Evolutionary conservation across 2,888 invertebrate species (phyloP).

Genomic region (Oscheius onirici): DNA sequence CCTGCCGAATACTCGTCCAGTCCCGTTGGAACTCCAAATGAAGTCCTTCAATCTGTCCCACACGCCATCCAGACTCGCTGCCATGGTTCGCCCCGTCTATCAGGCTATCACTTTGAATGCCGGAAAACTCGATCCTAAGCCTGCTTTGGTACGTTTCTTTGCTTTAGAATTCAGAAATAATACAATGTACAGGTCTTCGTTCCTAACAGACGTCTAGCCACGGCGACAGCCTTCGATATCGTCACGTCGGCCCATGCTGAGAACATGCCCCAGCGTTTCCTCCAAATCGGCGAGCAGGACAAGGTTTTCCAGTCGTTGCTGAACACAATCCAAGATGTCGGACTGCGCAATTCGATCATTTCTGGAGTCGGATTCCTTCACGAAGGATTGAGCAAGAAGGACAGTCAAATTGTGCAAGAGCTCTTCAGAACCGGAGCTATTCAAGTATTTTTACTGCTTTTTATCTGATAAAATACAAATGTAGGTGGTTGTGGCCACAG

Average conservation of each 20-base stretch:
- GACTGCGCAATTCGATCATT: constrained; percentile 87
- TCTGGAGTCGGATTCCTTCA: constrained; percentile 97
- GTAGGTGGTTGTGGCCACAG: constrained; percentile 85
- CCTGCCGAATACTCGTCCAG: constrained; percentile 94
- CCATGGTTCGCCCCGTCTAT: constrained; percentile 98
- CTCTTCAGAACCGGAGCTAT: constrained; percentile 91
- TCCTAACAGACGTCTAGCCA: constrained; percentile 75
- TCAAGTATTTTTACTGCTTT: constrained; percentile 73
- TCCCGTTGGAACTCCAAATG: constrained; percentile 93
- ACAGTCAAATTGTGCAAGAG: constrained; percentile 90
- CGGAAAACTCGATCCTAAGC: constrained; percentile 77
- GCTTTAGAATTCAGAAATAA: too few relatives aligned
- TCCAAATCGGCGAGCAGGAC: constrained; percentile 76
- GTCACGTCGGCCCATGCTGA: constrained; percentile 92
- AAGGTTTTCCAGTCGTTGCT: constrained; percentile 73
- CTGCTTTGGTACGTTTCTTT: constrained; percentile 78
- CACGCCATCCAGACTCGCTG: constrained; percentile 91
- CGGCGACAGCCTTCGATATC: constrained; percentile 91
- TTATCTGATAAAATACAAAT: neutral
- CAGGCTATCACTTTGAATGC: constrained; percentile 81
- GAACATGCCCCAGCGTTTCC: constrained; percentile 85
- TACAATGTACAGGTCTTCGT: constrained; percentile 80
- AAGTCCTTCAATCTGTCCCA: constrained; percentile 97
- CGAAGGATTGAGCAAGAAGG: constrained; percentile 86
- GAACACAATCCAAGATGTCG: constrained; percentile 87